Base-by-base conservation (phyloP, 2,113 vertebrate species). In the Thalassarche chlororhynchos region DNA sequence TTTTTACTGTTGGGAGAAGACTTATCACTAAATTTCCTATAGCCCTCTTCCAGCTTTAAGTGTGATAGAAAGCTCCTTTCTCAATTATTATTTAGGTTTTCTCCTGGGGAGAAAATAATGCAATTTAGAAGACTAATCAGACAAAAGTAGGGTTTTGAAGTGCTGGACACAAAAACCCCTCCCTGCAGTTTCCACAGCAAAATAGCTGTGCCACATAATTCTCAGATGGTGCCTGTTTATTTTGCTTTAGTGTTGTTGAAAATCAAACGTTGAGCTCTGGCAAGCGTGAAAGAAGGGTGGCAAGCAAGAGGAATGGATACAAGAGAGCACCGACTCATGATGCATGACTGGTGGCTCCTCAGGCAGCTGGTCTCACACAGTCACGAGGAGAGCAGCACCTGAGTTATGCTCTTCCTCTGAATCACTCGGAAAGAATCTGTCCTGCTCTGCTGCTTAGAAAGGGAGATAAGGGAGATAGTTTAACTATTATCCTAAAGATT, bases 61-160 rank as follows among this genome's bases (percentile, higher is more conserved):
- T 76, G 65, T 49, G 36, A 85, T 46, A 95, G 75, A 94, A 93
- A 92, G 60, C 74, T 91, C 36, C 55, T 86, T 94, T 61, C 68
- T 89, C 70, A 86, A 80, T 49, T 95, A 88, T 96, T 88, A 94
- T 91, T 94, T 92, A 83, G 46, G 62, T 46, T 84, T 92, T 70
- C 54, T 66, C 71, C 94, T 93, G 57, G 75, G 82, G 65, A 96
- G 95, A 89, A 96, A 93, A 93, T 93, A 94, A 95, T 80, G 72
- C 92, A 90, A 95, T 86, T 89, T 83, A 91, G 66, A 94, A 71
- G 51, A 93, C 71, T 92, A 91, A 79, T 93, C 89, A 95, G 96
- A 84, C 65, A 91, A 89, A 96, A 94, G 93, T 17, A 96, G 64
- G 44, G 26, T 89, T 84, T 75, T 92, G 83, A 94, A 83, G 52